Base-by-base conservation (phyloP, 2,113 vertebrate genomes). In the Notothenia rossii region DNA sequence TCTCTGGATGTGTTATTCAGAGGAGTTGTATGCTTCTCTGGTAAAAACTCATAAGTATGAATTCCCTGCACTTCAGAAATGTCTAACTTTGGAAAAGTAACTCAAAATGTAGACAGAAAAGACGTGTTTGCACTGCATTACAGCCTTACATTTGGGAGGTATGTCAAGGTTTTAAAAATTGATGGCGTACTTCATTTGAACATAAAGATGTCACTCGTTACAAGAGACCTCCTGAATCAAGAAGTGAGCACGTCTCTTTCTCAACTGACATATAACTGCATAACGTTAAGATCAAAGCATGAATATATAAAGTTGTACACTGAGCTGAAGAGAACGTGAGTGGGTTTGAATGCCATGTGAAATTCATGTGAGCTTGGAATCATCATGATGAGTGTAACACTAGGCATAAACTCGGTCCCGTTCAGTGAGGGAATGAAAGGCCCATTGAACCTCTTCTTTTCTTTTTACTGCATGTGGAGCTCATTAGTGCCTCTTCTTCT, bases 401-500 rank as follows among this genome's bases (percentile, higher is more conserved):
- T 4, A 73, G 51, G 15, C 55, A 67, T 60, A 25, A 70, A 77
- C 60, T 76, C 62, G 46, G 29, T 43, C 55, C 12, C 65, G 65
- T 77, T 88, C 67, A 86, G 4, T 9, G 25, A 65, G 63, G 43
- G n/a, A 72, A 88, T 89, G 56, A 89, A 88, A 84, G 85, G 71
- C 76, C 76, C 68, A 84, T 83, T 89, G 86, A 92, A 50, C 36
- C 15, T 63, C 2, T 40, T 29, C 50, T 49, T 74, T 49, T 46
- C n/a, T 77, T 74, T 89, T 89, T 55, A 54, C 70, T 61, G 48
- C 62, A 50, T 29, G 77, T 36, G 62, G 73, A 77, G 73, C 86
- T 94, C 90, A 88, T 94, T 93, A 93, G 89, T 33, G 84, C 63
- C 82, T 71, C 43, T 79, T 74, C 76, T 56, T 60, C 72, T 80